Evolutionary conservation across 2,888 invertebrate genomes (phyloP).

Genomic region (Gnatocerus cornutus): DNA sequence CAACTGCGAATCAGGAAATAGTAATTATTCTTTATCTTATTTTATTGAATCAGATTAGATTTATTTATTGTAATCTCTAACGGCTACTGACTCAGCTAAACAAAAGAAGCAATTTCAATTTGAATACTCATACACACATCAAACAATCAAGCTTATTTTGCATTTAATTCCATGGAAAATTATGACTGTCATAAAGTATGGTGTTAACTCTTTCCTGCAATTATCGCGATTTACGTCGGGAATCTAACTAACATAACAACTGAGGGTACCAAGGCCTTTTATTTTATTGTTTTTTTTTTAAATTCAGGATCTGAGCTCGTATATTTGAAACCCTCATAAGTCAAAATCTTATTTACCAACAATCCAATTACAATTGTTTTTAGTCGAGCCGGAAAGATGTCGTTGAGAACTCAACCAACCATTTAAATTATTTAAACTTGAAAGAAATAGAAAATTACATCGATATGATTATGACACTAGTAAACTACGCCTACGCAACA

Average conservation of each 20-base stretch:
- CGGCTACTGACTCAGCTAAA: neutral
- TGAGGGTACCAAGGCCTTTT: conserved; percentile 1
- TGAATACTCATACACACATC: conserved; percentile 2
- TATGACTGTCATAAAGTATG: conserved; percentile 3
- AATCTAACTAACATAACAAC: conserved; percentile 3
- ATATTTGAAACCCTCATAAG: no score
- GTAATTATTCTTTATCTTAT: conserved; percentile 67
- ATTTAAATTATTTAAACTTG: no score
- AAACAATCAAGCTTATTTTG: conserved; percentile 31
- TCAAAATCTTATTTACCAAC: no score
- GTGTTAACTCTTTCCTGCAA: conserved; percentile 44
- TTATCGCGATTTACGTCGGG: conserved; percentile 19
- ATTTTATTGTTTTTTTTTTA: no score
- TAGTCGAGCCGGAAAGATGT: no score
- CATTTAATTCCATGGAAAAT: conserved; percentile 18
- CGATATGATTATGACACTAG: no score
- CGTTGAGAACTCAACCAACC: no score
- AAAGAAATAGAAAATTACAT: no score
- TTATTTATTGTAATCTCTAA: conserved; percentile 4
- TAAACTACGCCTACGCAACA: no score
- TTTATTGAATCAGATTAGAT: conserved; percentile 11
- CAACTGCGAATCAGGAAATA: conserved; percentile 79
- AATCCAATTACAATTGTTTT: no score
- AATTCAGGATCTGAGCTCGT: no score
- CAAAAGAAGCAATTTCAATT: conserved; percentile 22